These are phyloP conservation scores for Sebastes trivittatus DNA, from an alignment of 2,797 vertebrate genomes.

Conservation along the genomic window DNA sequence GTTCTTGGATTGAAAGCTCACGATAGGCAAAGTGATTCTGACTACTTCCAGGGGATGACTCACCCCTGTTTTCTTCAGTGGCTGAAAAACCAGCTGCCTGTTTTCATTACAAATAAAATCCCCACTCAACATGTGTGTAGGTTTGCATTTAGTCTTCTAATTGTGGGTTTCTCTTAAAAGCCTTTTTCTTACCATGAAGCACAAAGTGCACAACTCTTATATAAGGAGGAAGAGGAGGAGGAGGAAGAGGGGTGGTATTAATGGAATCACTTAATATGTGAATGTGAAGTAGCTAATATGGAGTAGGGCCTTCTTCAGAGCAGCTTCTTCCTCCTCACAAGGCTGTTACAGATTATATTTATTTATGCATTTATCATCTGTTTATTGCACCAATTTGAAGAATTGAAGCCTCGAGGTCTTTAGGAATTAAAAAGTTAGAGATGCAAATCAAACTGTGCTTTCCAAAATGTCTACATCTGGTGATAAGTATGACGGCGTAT, in stretches of 20 bases:
- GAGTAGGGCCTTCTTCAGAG: not conserved
- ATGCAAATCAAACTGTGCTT: not conserved
- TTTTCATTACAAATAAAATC: slow-evolving; percentile 73
- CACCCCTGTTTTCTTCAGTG: slow-evolving; percentile 48
- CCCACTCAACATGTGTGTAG: slow-evolving; percentile 37
- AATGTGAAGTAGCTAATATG: slow-evolving; percentile 38
- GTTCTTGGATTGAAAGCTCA: slow-evolving; percentile 32
- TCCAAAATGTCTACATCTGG: not conserved
- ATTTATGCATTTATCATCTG: not conserved
- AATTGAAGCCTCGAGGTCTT: not conserved
- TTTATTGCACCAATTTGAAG: not conserved
- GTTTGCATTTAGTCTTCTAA: slow-evolving; percentile 63
- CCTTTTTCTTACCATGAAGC: slow-evolving; percentile 47
- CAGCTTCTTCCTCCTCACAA: slow-evolving; percentile 10
- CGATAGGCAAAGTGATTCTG: slow-evolving; percentile 50
- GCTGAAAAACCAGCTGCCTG: slow-evolving; percentile 54
- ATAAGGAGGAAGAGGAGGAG: not conserved
- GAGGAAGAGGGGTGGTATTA: slow-evolving; percentile 10
- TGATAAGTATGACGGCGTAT: not conserved
- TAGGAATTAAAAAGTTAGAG: not conserved
- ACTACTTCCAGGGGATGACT: slow-evolving; percentile 64
- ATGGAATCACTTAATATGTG: slow-evolving; percentile 58
- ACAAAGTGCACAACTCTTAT: slow-evolving; percentile 59
- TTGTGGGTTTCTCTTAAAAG: slow-evolving; percentile 73
- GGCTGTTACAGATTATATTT: not conserved